Conservation (phyloP, 2,888 invertebrate species). For the Pseudococcus longispinus region DNA sequence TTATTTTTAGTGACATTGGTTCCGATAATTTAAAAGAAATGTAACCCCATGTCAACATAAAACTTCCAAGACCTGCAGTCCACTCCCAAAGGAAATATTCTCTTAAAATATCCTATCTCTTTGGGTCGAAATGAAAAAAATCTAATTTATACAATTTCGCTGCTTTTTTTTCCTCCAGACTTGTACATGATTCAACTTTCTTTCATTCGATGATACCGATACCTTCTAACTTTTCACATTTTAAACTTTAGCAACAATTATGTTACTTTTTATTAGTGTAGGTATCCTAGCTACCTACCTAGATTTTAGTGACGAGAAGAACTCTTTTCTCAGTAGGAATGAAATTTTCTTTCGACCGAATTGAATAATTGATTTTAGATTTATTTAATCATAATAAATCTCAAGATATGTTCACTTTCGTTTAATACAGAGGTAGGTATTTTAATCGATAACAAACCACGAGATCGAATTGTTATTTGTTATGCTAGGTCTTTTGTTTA, state of each 20-base stretch:
- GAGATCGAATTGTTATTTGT: too few relatives aligned
- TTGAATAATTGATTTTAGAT: background rate
- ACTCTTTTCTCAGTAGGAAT: background rate
- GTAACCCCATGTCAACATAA: conserved; percentile 28
- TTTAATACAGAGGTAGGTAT: too few relatives aligned
- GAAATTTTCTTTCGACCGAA: background rate
- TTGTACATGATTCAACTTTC: conserved; percentile 32
- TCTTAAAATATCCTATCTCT: conserved; percentile 47
- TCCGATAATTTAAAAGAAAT: conserved; percentile 50
- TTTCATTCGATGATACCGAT: background rate
- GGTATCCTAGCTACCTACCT: background rate
- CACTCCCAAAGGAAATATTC: conserved; percentile 51
- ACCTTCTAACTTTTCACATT: conserved; percentile 21
- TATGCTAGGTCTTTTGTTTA: too few relatives aligned
- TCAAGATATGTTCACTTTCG: background rate
- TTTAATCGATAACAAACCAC: too few relatives aligned
- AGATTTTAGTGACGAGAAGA: background rate
- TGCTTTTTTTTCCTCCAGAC: background rate
- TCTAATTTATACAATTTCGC: conserved; percentile 42
- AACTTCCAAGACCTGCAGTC: conserved; percentile 33
- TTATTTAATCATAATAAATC: background rate
- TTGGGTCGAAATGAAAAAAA: conserved; percentile 34
- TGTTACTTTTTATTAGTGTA: conserved; percentile 1
- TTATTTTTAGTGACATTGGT: conserved; percentile 45
- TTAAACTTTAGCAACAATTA: conserved; percentile 29